Evolutionary conservation across 2,113 vertebrate species (phyloP).

Genomic region (Fregata magnificens): DNA sequence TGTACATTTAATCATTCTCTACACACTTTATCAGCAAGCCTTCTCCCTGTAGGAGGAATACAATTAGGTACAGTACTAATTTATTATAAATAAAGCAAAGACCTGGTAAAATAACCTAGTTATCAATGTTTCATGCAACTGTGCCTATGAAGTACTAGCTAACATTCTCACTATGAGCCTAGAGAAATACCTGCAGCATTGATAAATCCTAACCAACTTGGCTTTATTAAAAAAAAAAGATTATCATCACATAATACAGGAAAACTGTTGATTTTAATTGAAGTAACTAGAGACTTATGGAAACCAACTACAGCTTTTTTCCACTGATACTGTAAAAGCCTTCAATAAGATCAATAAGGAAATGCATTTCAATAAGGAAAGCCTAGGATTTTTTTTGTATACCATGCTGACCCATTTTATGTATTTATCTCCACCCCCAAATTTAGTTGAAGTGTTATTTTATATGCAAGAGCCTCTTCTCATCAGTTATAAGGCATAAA

Average conservation of each 20-base stretch:
- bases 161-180: conserved; percentile 31
- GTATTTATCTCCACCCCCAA: not conserved
- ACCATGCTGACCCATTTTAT: not conserved
- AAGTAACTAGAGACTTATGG: conserved; percentile 27
- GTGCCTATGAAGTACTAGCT: conserved; percentile 49
- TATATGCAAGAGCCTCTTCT: not conserved
- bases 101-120: conserved; percentile 66
- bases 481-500: conserved; percentile 6
- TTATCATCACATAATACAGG: conserved; percentile 3
- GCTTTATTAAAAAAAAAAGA: conserved; percentile 25
- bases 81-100: conserved; percentile 73
- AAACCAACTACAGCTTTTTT: conserved; percentile 24
- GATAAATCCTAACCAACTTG: conserved; percentile 27
- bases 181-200: conserved; percentile 39
- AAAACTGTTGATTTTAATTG: conserved; percentile 51
- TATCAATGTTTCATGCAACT: conserved; percentile 54
- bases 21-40: conserved; percentile 61
- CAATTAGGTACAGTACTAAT: conserved; percentile 70
- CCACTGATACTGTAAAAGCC: conserved; percentile 1
- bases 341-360: conserved; percentile 14
- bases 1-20: conserved; percentile 66
- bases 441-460: conserved; percentile 15
- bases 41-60: conserved; percentile 69
- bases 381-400: not conserved
- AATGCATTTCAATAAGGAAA: not conserved